Base-by-base conservation (phyloP, 37 sponge, comb jelly and placozoan genomes). In the Agelas oroides region DNA sequence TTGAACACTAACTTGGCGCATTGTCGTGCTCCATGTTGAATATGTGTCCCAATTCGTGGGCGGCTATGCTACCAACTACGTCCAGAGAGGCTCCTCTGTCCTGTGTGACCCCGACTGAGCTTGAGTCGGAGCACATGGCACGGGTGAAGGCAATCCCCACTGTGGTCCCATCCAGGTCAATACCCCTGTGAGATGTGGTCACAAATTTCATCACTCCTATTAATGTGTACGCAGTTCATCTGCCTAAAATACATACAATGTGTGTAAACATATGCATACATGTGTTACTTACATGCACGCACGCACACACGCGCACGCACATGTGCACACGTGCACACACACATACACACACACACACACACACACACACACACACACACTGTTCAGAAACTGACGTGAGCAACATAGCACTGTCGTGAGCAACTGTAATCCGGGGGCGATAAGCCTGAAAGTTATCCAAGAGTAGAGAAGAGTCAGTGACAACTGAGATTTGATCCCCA, bases 31-130 rank as follows among this genome's bases (percentile, higher is more conserved):
- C 39, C 85, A 94, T 87, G 55, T 80, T 73, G n/a, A 91, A 88
- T n/a, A 86, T 85, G 71, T 94, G 95, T 23, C 95, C 95, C 83
- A 94, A 41, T 38, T 94, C 95, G 71, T 94, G 95, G 13, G 95
- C 92, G 78, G 92, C 88, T 23, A 78, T 90, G 41, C 80, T 79
- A 0, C 75, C 82, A 16, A 80, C 72, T 16, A 53, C 31, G 1
- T 38, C 64, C 13, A 53, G 57, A 2, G 37, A 27, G 1, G 63
- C 13, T 1, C 61, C 63, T 19, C 73, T 55, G 33, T 84, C 89
- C 62, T 94, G 80, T 61, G 74, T 68, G 19, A 82, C 53, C 23
- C 84, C 90, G 38, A 75, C 76, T 25, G 91, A 86, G 34, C 28
- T 59, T 6, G 1, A 25, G 33, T 24, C 3, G 13, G 37, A 58